phyloP scores from a whole-genome alignment of 2,888 invertebrate genomes.

The Pollenia griseotomentosa region DNA sequence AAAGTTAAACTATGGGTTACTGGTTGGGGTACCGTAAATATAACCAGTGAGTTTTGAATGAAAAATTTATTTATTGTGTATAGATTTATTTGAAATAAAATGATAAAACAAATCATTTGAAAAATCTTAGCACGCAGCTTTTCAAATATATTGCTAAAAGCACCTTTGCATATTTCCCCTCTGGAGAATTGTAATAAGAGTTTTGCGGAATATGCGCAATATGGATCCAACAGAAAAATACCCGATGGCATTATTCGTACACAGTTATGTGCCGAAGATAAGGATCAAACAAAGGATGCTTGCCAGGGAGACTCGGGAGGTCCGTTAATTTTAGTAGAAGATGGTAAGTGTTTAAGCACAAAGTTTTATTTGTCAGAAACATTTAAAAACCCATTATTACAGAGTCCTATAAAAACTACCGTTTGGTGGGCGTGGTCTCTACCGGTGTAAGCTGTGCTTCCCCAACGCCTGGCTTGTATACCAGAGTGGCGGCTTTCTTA shows the following conservation, averaged over 20 bases:
- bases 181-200: conserved; percentile 76
- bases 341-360: conserved; percentile 60
- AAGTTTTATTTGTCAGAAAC: neutral
- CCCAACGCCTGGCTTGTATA: conserved; percentile 80
- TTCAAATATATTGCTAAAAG: conserved; percentile 78
- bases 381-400: neutral
- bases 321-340: conserved; percentile 78
- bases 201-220: conserved; percentile 71
- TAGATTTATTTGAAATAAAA: neutral
- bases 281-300: conserved; percentile 76
- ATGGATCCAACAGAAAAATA: conserved; percentile 72
- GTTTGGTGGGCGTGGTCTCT: conserved; percentile 80
- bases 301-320: conserved; percentile 83
- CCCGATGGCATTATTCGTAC: conserved; percentile 75
- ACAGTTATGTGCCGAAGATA: conserved; percentile 78
- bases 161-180: conserved; percentile 76
- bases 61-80: neutral
- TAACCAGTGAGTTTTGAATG: conserved; percentile 75
- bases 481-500: conserved; percentile 81
- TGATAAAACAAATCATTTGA: neutral
- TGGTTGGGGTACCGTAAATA: conserved; percentile 81
- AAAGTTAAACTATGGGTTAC: conserved; percentile 76
- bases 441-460: conserved; percentile 81
- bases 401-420: conserved; percentile 74
- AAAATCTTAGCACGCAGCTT: conserved; percentile 68